Evolutionary conservation across 2,113 vertebrate genomes (phyloP).

Genomic region (Syngnathus typhle): DNA sequence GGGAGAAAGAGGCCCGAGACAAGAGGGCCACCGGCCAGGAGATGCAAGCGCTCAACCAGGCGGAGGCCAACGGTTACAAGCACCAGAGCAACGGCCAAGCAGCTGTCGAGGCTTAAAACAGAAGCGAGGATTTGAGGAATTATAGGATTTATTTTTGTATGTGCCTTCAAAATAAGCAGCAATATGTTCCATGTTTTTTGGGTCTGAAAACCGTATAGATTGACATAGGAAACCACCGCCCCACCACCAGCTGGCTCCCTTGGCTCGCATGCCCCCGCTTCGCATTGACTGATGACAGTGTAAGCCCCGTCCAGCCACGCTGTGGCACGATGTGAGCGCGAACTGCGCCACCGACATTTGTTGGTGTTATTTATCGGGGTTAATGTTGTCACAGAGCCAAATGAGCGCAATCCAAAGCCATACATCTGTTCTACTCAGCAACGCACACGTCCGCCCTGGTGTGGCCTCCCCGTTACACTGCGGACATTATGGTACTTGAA

Average conservation of each 20-base stretch:
- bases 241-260: background rate
- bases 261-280: background rate
- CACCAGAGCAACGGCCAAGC: constrained; percentile 57
- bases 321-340: constrained; percentile 11
- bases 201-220: constrained; percentile 14
- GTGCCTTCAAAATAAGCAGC: constrained; percentile 26
- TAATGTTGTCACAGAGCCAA: constrained; percentile 29
- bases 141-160: constrained; percentile 19
- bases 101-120: constrained; percentile 48
- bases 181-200: constrained; percentile 3
- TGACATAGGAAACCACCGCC: background rate
- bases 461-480: constrained; percentile 10
- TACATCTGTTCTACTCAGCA: constrained; percentile 31
- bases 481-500: constrained; percentile 54
- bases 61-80: constrained; percentile 53
- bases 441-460: constrained; percentile 11
- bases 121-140: background rate
- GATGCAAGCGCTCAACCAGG: constrained; percentile 45
- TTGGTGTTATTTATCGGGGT: constrained; percentile 44
- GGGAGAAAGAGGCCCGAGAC: constrained; percentile 41
- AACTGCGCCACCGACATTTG: constrained; percentile 30
- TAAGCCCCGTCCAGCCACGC: background rate
- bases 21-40: constrained; percentile 32
- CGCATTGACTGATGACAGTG: constrained; percentile 9
- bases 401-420: constrained; percentile 48